Conservation (phyloP, 2,113 vertebrate species). For the Phaethornis superciliosus region DNA sequence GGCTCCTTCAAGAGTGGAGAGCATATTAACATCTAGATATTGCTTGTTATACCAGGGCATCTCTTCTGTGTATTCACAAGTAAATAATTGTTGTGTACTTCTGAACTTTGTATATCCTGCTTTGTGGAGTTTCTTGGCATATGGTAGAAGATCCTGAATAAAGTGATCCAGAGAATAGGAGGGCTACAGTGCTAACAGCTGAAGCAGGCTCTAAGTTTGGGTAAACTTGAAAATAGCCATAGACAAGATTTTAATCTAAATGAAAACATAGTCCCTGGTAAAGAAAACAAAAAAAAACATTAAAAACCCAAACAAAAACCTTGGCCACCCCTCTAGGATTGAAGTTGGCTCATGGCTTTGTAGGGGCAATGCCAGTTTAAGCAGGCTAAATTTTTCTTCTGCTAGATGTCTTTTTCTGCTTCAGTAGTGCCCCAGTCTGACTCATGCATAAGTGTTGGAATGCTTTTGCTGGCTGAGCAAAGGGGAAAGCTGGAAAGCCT, state of each 20-base stretch:
- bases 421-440: not conserved
- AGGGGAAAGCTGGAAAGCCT: not conserved
- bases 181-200: not conserved
- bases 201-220: not conserved
- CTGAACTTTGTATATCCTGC: not conserved
- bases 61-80: not conserved
- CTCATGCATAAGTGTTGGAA: not conserved
- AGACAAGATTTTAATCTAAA: not conserved
- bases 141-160: not conserved
- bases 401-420: rapidly evolving
- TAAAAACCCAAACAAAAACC: not conserved
- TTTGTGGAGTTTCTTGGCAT: not conserved
- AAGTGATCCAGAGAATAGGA: not conserved
- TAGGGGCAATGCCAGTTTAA: not conserved
- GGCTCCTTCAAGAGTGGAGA: rapidly evolving
- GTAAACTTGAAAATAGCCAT: not conserved
- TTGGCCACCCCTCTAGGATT: not conserved
- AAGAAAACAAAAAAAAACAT: not conserved
- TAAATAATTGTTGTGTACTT: not conserved
- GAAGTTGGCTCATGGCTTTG: not conserved
- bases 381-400: not conserved
- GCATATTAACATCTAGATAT: not conserved
- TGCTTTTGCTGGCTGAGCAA: not conserved
- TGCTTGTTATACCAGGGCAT: not conserved
- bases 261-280: not conserved